Percentiles rank a stretch among this genome's conserved stretches.
phyloP scores from a whole-genome alignment of 2,113 vertebrate genomes.

The Corythornis cristatus region DNA sequence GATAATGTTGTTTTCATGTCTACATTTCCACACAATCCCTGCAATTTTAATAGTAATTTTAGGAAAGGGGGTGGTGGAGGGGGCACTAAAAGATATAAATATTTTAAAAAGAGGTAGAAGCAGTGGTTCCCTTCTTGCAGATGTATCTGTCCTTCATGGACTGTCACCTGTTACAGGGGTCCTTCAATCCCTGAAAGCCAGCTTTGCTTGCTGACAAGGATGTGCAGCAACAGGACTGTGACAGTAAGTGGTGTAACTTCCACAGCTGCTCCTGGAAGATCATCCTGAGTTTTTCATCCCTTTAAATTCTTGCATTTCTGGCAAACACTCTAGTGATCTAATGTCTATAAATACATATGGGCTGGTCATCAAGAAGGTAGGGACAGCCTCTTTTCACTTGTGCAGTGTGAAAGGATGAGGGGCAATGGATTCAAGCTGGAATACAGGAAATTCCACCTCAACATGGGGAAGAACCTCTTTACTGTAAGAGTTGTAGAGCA shows the following conservation, averaged over 20 bases:
- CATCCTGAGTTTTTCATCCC: neutral
- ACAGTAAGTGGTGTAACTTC: neutral
- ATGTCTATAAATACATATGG: too few species aligned
- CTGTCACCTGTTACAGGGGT: neutral
- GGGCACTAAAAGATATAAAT: neutral
- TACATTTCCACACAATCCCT: neutral
- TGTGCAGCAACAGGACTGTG: neutral
- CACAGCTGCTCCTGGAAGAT: neutral
- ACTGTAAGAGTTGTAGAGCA: too few species aligned
- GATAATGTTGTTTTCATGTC: neutral
- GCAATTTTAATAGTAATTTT: neutral
- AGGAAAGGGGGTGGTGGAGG: neutral
- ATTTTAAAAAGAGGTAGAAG: neutral
- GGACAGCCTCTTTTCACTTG: too few species aligned
- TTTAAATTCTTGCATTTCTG: neutral
- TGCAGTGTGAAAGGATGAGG: too few species aligned
- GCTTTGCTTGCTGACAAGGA: neutral
- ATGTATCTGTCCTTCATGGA: neutral
- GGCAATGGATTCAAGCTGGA: too few species aligned
- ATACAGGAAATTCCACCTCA: too few species aligned
- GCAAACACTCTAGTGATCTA: neutral
- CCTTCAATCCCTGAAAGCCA: neutral
- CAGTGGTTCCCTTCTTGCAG: neutral
- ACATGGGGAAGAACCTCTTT: too few species aligned
- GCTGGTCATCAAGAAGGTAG: too few species aligned